Percentiles rank a stretch among this genome's conserved stretches.
These are phyloP conservation scores for Melipona beecheii DNA, from an alignment of 2,888 invertebrate species.

Conservation along the genomic window DNA sequence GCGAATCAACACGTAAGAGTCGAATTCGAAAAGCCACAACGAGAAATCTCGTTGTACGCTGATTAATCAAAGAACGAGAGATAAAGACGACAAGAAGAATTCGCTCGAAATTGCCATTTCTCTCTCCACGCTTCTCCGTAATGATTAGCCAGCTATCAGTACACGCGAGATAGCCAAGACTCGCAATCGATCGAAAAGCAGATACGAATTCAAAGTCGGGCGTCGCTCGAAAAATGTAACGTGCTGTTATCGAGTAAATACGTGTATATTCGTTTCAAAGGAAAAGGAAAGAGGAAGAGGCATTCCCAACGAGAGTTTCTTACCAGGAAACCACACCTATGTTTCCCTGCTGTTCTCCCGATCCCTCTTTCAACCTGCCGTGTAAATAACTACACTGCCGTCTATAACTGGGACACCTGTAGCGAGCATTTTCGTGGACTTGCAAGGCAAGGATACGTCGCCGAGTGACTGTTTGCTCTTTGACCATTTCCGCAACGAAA, in stretches of 20 bases:
- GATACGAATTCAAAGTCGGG: background rate
- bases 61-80: constrained; percentile 44
- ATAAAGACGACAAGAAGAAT: constrained; percentile 22
- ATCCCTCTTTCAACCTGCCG: constrained; percentile 39
- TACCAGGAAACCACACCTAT: constrained; percentile 55
- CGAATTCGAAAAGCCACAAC: too few species aligned
- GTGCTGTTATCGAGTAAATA: too few species aligned
- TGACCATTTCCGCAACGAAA: constrained; percentile 2
- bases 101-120: constrained; percentile 51
- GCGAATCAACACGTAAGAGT: background rate
- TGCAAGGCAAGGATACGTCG: constrained; percentile 6
- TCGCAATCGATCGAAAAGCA: constrained; percentile 60
- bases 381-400: constrained; percentile 50
- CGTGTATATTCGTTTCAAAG: background rate
- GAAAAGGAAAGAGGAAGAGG: constrained; percentile 2
- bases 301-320: constrained; percentile 31
- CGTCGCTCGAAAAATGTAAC: background rate
- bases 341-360: constrained; percentile 34
- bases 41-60: constrained; percentile 23
- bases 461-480: background rate
- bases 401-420: constrained; percentile 63
- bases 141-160: constrained; percentile 25
- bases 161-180: constrained; percentile 35
- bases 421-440: constrained; percentile 42
- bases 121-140: constrained; percentile 28